phyloP scores from a whole-genome alignment of 1,140 invertebrate species.

The Frieseomelitta varia region DNA sequence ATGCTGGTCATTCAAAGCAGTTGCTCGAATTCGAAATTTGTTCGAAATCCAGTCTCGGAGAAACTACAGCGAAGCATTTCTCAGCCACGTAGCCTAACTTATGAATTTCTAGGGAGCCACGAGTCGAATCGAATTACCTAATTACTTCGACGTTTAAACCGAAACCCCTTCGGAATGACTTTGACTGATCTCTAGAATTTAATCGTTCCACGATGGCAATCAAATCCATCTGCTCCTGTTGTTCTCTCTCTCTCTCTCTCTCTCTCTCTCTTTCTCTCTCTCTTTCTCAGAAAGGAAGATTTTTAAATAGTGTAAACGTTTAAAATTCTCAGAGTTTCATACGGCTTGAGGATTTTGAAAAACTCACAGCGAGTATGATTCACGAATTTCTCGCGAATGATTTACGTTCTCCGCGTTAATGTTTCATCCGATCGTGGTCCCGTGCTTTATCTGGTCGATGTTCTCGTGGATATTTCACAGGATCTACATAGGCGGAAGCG shows the following conservation, averaged over 20 bases:
- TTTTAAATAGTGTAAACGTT: background rate
- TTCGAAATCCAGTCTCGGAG: background rate
- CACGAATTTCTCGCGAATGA: background rate
- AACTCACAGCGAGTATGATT: background rate
- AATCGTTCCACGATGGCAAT: background rate
- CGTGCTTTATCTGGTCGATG: background rate
- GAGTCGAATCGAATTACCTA: background rate
- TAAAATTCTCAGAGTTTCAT: too few species aligned
- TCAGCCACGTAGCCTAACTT: background rate
- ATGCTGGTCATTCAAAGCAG: background rate
- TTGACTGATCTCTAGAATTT: background rate
- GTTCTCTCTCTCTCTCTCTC: too few species aligned
- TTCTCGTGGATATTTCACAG: background rate
- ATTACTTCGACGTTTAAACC: background rate
- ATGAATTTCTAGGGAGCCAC: slow-evolving; percentile 4
- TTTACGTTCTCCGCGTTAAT: background rate
- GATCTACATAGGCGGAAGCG: background rate
- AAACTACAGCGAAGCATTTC: background rate
- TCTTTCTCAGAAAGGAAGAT: too few species aligned
- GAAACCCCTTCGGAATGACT: background rate
- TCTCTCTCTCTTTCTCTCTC: too few species aligned
- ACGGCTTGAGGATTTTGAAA: background rate
- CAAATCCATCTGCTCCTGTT: background rate
- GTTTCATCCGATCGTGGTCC: background rate
- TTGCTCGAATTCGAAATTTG: background rate